Evolutionary conservation across 1,140 invertebrate genomes (phyloP).

Genomic region (Drosophila punjabiensis): DNA sequence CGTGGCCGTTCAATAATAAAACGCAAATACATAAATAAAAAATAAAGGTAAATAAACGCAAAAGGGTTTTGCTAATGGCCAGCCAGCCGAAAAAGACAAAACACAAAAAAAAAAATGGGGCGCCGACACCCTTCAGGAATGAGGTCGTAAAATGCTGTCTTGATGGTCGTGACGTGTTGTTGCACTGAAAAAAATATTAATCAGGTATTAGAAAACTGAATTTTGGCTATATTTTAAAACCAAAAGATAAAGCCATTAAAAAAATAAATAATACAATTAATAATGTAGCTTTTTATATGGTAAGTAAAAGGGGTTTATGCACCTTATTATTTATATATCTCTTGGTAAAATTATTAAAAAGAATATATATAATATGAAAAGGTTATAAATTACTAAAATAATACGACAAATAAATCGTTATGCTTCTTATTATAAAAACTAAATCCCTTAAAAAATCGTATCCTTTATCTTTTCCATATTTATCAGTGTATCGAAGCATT

Average conservation of each 20-base stretch:
- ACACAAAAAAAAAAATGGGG: no score
- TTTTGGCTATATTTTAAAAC: no score
- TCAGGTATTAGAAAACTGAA: fast-evolving
- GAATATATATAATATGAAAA: no score
- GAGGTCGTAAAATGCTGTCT: slow-evolving; percentile 60
- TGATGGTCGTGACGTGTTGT: slow-evolving; percentile 61
- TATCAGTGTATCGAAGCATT: slow-evolving; percentile 34
- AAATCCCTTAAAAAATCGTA: not conserved
- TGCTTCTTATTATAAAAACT: not conserved
- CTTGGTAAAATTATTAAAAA: no score
- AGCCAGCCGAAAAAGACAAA: slow-evolving; percentile 10
- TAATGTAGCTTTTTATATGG: no score
- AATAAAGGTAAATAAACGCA: slow-evolving; percentile 84
- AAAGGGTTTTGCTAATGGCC: slow-evolving; percentile 81
- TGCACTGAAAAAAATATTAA: not conserved
- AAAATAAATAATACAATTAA: no score
- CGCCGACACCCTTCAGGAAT: slow-evolving; percentile 34
- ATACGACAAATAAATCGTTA: no score
- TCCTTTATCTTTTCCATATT: not conserved
- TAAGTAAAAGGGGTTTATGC: no score
- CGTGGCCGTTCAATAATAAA: slow-evolving; percentile 82
- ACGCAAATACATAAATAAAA: slow-evolving; percentile 83
- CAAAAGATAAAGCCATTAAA: no score
- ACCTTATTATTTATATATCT: no score
- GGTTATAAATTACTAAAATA: no score